Conservation (phyloP, 1,140 invertebrate genomes). For the Cataglyphis hispanica region DNA sequence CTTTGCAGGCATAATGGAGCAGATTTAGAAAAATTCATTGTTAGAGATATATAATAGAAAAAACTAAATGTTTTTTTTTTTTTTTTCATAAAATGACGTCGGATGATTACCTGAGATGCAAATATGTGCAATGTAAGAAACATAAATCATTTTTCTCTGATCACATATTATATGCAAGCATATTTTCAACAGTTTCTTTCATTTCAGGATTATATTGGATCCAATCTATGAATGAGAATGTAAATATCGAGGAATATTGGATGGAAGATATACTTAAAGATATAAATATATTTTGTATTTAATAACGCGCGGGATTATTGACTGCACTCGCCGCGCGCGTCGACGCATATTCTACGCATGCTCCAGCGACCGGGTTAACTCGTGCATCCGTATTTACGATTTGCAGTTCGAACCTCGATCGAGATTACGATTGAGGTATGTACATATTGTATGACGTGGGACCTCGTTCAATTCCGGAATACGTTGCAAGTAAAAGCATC, state of each 20-base stretch:
- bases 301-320: neutral
- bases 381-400: neutral
- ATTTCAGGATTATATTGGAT: too few relatives aligned
- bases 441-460: neutral
- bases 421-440: neutral
- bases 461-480: neutral
- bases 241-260: too few relatives aligned
- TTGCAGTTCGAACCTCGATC: neutral
- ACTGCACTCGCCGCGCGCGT: conserved; percentile 19
- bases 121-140: too few relatives aligned
- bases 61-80: neutral
- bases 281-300: too few relatives aligned
- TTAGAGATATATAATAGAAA: too few relatives aligned
- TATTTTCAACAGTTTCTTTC: too few relatives aligned
- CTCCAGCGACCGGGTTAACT: neutral
- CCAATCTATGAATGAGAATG: too few relatives aligned
- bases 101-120: too few relatives aligned
- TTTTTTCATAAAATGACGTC: neutral
- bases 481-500: neutral
- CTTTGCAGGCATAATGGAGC: neutral
- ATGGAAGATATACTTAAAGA: too few relatives aligned
- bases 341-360: conserved; percentile 1
- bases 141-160: too few relatives aligned
- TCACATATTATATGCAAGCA: too few relatives aligned
- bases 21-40: neutral